These are phyloP conservation scores for Trilocha varians DNA, from an alignment of 2,888 invertebrate species.

Conservation along the genomic window DNA sequence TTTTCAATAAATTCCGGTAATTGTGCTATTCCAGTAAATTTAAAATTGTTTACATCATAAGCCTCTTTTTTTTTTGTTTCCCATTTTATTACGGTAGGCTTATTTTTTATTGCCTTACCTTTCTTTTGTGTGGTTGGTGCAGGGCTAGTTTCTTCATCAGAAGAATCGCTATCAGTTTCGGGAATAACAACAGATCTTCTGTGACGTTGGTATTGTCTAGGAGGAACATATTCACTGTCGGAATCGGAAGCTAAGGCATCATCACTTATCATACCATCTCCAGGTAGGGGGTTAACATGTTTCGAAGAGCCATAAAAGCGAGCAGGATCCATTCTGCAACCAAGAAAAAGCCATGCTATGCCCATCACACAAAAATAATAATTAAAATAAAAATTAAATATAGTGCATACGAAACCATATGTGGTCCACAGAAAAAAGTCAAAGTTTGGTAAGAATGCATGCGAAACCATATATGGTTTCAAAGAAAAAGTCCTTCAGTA, in stretches of 20 bases:
- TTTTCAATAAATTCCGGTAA: slow-evolving; percentile 5
- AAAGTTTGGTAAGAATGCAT: background rate
- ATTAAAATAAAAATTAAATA: background rate
- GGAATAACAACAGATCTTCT: slow-evolving; percentile 2
- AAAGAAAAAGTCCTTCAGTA: too few species aligned
- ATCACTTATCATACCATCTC: slow-evolving; percentile 1
- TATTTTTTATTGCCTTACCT: too few species aligned
- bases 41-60: slow-evolving; percentile 6
- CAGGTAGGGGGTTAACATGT: slow-evolving; percentile 1
- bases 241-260: slow-evolving; percentile 2
- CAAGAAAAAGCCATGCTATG: slow-evolving; percentile 8
- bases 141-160: slow-evolving; percentile 6
- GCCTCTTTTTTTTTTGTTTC: slow-evolving; percentile 3
- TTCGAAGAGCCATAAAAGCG: slow-evolving; percentile 3
- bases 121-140: slow-evolving; percentile 5
- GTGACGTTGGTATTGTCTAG: slow-evolving; percentile 3
- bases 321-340: slow-evolving; percentile 3
- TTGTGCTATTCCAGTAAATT: slow-evolving; percentile 5
- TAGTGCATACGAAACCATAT: background rate
- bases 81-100: too few species aligned
- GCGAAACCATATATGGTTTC: too few species aligned
- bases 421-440: background rate
- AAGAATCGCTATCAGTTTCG: slow-evolving; percentile 1
- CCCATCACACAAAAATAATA: background rate
- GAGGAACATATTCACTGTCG: slow-evolving; percentile 3